phyloP scores from a whole-genome alignment of 2,113 vertebrate species.

The Platanista minor region DNA sequence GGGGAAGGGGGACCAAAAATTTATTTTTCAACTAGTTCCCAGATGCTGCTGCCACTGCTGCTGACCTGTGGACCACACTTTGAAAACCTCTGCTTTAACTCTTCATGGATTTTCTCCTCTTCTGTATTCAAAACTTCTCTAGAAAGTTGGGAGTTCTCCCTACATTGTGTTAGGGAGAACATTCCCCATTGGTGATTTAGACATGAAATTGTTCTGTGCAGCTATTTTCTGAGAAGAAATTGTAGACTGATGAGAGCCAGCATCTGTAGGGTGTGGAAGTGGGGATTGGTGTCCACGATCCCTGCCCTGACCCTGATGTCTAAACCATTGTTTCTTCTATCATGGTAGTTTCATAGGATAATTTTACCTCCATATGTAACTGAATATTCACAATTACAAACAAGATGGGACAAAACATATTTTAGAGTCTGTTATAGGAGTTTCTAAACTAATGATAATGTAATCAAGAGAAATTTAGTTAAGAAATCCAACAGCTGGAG shows the following conservation, averaged over 20 bases:
- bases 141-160: neutral
- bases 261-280: rapidly evolving
- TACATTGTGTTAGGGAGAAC: neutral
- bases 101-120: neutral
- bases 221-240: neutral
- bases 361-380: neutral
- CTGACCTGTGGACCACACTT: neutral
- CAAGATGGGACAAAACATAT: neutral
- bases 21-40: neutral
- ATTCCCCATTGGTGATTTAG: neutral
- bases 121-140: neutral
- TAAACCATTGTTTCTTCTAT: neutral
- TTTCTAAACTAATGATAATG: neutral
- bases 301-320: neutral
- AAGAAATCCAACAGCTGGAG: neutral
- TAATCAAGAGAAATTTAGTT: neutral
- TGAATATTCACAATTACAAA: neutral
- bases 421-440: neutral
- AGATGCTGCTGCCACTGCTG: neutral
- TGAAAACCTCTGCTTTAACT: neutral
- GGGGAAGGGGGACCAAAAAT: neutral
- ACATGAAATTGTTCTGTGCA: neutral
- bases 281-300: neutral
- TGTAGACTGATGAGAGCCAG: neutral
- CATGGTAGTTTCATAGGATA: neutral